Evolutionary conservation across 2,797 vertebrate species (phyloP), one percentile per base, ranked within the genome.

Genomic region (Smutsia gigantea): DNA sequence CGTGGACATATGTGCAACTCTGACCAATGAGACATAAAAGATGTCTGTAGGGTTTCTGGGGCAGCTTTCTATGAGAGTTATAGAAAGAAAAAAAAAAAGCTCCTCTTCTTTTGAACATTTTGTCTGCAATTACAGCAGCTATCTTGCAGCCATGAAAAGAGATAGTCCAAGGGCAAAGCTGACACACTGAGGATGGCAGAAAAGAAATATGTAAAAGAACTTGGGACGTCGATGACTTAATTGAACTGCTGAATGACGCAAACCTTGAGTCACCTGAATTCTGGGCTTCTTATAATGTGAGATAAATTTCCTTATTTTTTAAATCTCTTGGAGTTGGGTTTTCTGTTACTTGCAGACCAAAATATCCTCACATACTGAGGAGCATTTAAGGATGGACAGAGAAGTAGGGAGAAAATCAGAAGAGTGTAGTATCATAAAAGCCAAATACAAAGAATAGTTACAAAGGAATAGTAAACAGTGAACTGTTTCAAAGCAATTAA

Each of bases 41-140:
- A 14, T 64, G 31, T 93, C 39, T 29, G n/a, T 71, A 49, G 39
- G 61, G 17, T 71, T 88, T 89, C 74, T 69, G 42, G 74, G 42
- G 75, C 27, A 96, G 64, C 37, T 93, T 90, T 90, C n/a, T 49
- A 46, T 12, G 27, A 82, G 51, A 66, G 23, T 87, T 82, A 82
- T 8, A 53, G 57, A 17, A 46, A 69, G 82, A 75, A 17, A 17
- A 69, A 75, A 82, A 86, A 61, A 95, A 82, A 74, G n/a, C 18
- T 23, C 53, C 34, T 90, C 53, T 51, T 85, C 11, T 88, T 84
- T 34, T 51, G 37, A 86, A 63, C 9, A 25, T 93, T 75, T 23
- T 69, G 29, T 39, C 59, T 84, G 46, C 31, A 96, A 92, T 75
- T 88, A 29, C 25, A 92, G n/a, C 49, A 77, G 13, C 21, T 64